Conservation (phyloP, 2,888 invertebrate species). For the Nomada ferruginata region DNA sequence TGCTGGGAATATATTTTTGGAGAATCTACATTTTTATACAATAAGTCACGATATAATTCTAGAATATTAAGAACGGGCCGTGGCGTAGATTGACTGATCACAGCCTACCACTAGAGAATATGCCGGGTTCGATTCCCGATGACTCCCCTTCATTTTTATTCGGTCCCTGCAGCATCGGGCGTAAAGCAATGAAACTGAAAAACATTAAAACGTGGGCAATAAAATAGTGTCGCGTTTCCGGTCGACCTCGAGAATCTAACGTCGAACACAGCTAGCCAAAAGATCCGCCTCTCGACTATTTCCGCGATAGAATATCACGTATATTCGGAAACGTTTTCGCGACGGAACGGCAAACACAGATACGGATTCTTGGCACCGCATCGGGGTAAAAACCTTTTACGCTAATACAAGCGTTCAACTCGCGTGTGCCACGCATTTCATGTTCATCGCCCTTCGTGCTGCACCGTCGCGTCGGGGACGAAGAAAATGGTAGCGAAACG, state of each 20-base stretch:
- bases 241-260: constrained; percentile 8
- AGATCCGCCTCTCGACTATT: background rate
- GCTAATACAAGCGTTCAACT: constrained; percentile 26
- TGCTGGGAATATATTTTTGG: too few relatives aligned
- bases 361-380: background rate
- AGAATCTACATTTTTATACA: too few relatives aligned
- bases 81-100: too few relatives aligned
- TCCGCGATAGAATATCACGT: constrained; percentile 2
- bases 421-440: constrained; percentile 7
- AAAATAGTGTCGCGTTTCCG: background rate
- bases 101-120: too few relatives aligned
- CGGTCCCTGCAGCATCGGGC: too few relatives aligned
- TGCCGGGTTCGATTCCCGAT: too few relatives aligned
- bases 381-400: constrained; percentile 28
- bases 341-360: background rate
- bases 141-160: too few relatives aligned
- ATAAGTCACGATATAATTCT: too few relatives aligned
- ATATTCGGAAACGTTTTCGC: constrained; percentile 17
- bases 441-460: constrained; percentile 22
- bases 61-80: too few relatives aligned
- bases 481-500: background rate
- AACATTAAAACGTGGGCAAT: background rate
- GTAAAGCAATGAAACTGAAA: too few relatives aligned
- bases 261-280: background rate
- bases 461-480: background rate